Evolutionary conservation across 2,113 vertebrate genomes (phyloP).

Genomic region (Orthonyx spaldingii): DNA sequence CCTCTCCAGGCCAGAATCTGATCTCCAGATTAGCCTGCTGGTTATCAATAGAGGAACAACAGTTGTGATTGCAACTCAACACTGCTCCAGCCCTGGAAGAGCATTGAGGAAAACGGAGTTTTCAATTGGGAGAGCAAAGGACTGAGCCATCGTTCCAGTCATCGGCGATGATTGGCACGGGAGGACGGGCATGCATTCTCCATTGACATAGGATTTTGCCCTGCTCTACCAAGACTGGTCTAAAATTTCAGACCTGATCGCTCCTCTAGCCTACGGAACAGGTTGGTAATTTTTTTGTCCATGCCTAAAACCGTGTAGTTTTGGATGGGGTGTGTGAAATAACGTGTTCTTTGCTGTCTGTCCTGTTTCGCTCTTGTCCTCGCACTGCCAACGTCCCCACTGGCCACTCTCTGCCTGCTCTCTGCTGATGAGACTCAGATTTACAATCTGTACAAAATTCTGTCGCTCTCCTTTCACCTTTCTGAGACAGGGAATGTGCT

Average conservation of each 20-base stretch:
- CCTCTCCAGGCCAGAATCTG: slow-evolving; percentile 69
- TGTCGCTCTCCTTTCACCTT: background rate
- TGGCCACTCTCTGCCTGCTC: background rate
- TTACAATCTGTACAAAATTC: background rate
- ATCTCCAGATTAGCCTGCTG: slow-evolving; percentile 71
- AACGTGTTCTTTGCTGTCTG: background rate
- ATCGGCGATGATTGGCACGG: slow-evolving; percentile 52
- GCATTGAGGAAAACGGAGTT: slow-evolving; percentile 41
- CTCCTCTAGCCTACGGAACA: slow-evolving; percentile 56
- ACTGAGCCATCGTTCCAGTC: slow-evolving; percentile 59
- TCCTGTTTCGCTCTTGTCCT: background rate
- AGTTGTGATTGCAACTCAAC: slow-evolving; percentile 66
- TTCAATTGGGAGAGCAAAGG: slow-evolving; percentile 49
- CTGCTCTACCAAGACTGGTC: slow-evolving; percentile 30
- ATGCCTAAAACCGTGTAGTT: background rate
- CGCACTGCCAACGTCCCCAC: background rate
- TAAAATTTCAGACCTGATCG: slow-evolving; percentile 47
- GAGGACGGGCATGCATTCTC: slow-evolving; percentile 58
- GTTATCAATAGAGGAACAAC: slow-evolving; percentile 71
- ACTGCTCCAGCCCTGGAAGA: slow-evolving; percentile 40
- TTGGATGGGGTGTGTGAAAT: background rate
- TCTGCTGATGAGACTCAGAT: background rate
- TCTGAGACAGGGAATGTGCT: background rate
- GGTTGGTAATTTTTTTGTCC: slow-evolving; percentile 65
- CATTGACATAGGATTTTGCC: slow-evolving; percentile 57